These are phyloP conservation scores for Cynodonichthys magdalenae DNA, from an alignment of 2,797 vertebrate species.

Conservation along the genomic window DNA sequence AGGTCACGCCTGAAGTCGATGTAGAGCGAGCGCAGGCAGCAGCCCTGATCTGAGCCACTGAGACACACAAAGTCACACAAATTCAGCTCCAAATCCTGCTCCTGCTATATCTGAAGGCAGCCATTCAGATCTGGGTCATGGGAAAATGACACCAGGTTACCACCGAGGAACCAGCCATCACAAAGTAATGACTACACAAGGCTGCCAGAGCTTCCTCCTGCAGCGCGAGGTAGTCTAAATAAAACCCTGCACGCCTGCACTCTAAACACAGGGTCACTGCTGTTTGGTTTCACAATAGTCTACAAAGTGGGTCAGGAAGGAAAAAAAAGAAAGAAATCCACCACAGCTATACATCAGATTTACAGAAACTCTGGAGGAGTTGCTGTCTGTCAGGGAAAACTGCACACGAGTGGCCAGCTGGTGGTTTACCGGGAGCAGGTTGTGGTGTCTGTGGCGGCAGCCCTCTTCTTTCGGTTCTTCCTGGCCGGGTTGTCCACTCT, in stretches of 20 bases:
- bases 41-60: constrained; percentile 80
- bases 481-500: constrained; percentile 79
- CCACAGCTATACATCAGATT: constrained; percentile 31
- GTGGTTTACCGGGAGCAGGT: constrained; percentile 81
- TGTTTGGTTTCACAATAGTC: constrained; percentile 57
- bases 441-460: constrained; percentile 75
- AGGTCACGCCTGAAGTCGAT: constrained; percentile 87
- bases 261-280: constrained; percentile 65
- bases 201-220: constrained; percentile 54
- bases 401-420: constrained; percentile 11
- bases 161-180: constrained; percentile 41
- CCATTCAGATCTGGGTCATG: constrained; percentile 48
- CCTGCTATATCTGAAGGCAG: constrained; percentile 20
- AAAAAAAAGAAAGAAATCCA: constrained; percentile 32
- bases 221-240: constrained; percentile 62
- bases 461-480: constrained; percentile 84
- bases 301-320: constrained; percentile 37
- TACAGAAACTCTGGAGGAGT: constrained; percentile 27
- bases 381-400: constrained; percentile 25
- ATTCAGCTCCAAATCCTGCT: constrained; percentile 28
- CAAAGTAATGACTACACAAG: constrained; percentile 47
- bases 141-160: constrained; percentile 59
- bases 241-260: constrained; percentile 59
- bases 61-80: constrained; percentile 41
- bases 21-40: constrained; percentile 86